Evolutionary conservation across 2,113 vertebrate genomes (phyloP), one percentile per base, ranked within the genome.

Genomic region (Ia io): DNA sequence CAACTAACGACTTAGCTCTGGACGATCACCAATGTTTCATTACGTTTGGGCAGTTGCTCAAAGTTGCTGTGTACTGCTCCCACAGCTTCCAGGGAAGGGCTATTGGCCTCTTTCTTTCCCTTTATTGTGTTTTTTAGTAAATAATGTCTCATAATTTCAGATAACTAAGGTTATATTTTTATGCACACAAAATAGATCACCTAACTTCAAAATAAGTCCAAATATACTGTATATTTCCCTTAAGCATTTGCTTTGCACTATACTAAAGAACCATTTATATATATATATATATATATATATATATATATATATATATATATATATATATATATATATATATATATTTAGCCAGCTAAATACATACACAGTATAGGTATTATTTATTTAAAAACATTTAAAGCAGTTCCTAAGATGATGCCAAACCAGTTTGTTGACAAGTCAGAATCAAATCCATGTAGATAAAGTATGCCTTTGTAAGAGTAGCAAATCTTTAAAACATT

Each of bases 21-120:
- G 37, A 88, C 79, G 37, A 92, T 40, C n/a, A 88, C 9, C 17
- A 35, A 70, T 32, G 65, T 96, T 88, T 90, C 51, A 92, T 92
- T 91, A 40, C 22, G 25, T 84, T 80, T 51, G 63, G 56, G 20
- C 11, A 49, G 9, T 82, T 14, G 4, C 74, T 7, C 37, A 80
- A 88, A 91, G 59, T 61, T 61, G 22, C 23, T 59, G 9, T 25
- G 23, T 59, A 84, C 51, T 51, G 13, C n/a, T 89, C 91, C 49
- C 61, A 47, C 20, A 67, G 2, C 18, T 89, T 69, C 40, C 11
- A 49, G 6, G 16, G 30, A 12, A 80, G 30, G 3, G 3, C 9
- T 61, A 61, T 28, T 61, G 10, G 10, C 23, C 23, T 53, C 8
- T 63, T 1, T 47, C 17, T 35, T 23, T 23, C 35, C 17, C 17